Evolutionary conservation across 2,888 invertebrate species (phyloP), one percentile per base, ranked within the genome.

Genomic region (Agrochola lychnidis): DNA sequence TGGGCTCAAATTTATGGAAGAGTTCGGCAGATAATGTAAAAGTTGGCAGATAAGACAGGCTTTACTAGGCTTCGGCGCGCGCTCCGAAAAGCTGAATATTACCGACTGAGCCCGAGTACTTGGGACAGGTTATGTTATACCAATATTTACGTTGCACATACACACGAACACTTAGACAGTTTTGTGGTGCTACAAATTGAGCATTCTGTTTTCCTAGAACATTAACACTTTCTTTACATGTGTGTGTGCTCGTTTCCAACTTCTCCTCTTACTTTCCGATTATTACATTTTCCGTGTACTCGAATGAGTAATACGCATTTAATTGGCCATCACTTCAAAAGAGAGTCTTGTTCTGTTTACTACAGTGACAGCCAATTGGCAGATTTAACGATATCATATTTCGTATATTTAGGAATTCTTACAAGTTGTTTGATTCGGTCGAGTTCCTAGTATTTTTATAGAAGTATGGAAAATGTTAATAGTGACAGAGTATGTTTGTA

Each of bases 31-130:
- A 95, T 96, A 95, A 95, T 95, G 94, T 92, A 93, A 94, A 95
- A 96, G 95, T 96, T 96, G 91, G 90, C 87, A 94, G 95, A 96
- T 96, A 95, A 95, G 93, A 92, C 91, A 85, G 93, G 94, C 93
- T 95, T 95, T 93, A 89, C 91, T 87, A 88, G 92, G 92, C 90
- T 93, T 89, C 89, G 87, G 90, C 84, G 89, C 86, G 90, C 89
- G 90, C 89, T 90, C 86, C 89, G 91, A 88, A 90, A 90, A 89
- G 90, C 92, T 91, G 91, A 93, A 94, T 94, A 93, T 94, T 93
- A 91, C 91, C 83, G 79, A 86, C 85, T 81, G 89, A 89, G 89
- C 90, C 88, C 78, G 82, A 84, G 78, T 88, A 91, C 90, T 93
- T 89, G 81, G 79, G 84, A 83, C 87, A 90, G 90, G 91, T 91